Evolutionary conservation across 2,113 vertebrate genomes (phyloP).

Genomic region (Colossoma macropomum): DNA sequence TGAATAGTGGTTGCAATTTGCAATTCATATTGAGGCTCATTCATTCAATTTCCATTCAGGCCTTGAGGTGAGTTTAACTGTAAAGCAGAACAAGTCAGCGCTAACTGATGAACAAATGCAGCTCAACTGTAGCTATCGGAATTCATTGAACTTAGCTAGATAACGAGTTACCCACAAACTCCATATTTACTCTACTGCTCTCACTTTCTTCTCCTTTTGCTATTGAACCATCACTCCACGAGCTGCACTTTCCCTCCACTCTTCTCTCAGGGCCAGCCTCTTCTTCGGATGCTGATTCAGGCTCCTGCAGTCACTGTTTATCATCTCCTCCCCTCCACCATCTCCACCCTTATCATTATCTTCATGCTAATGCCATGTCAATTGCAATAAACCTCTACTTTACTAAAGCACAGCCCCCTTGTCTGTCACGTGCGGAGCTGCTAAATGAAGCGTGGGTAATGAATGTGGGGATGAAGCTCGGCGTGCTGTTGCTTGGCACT

Average conservation of each 20-base stretch:
- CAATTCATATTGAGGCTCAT: neutral
- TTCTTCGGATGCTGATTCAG: neutral
- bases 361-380: slow-evolving; percentile 15
- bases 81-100: neutral
- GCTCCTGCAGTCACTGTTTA: neutral
- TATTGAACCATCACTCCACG: neutral
- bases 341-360: neutral
- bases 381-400: neutral
- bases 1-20: neutral
- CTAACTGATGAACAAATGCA: neutral
- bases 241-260: neutral
- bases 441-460: slow-evolving; percentile 16
- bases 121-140: neutral
- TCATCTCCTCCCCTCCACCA: neutral
- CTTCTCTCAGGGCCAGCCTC: neutral
- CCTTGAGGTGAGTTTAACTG: neutral
- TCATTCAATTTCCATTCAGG: neutral
- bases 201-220: neutral
- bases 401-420: slow-evolving; percentile 2
- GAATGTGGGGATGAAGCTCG: neutral
- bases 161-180: neutral
- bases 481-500: neutral
- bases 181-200: neutral
- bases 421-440: slow-evolving; percentile 1
- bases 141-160: neutral